Evolutionary conservation across 2,113 vertebrate species (phyloP), one percentile per base, ranked within the genome.

Genomic region (Oryzias curvinotus): DNA sequence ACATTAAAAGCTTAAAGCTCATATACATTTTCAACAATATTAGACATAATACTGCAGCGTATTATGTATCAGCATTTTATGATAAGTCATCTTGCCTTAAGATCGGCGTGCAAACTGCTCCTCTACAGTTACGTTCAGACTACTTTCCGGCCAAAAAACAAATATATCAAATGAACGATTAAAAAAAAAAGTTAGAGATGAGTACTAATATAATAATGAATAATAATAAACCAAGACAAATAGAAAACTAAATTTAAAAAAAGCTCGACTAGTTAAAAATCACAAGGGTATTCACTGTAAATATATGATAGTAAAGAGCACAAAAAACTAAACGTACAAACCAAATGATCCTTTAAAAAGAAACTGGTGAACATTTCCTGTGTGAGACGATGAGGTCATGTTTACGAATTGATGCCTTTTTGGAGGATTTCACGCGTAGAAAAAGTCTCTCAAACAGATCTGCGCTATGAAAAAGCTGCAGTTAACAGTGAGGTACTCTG

Each of bases 1-100:
- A 91, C 78, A 81, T 79, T 81, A 85, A 85, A 90, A 90, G 91
- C 88, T 84, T 85, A 72, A 88, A 90, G 88, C 87, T 84, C 87
- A 82, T 87, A 71, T 86, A 85, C 84, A 89, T 78, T 83, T 86
- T 89, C 88, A 90, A 86, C 80, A 76, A 58, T 75, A 78, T 86
- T 83, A 83, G 77, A 85, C 80, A 87, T 74, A 82, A 88, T 81
- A 87, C 75, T 73, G 82, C 66, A 59, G 46, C 57, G 79, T 85
- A 84, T 85, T 86, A 88, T 83, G 73, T 80, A 65, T 82, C 63
- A 69, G 77, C 62, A 60, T 75, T 71, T 81, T 58, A 65, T 69
- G 46, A 70, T 65, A 65, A 68, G 56, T 72, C 61, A 65, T 78
- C 69, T 57, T 80, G 59, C 64, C 41, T 73, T 52, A 62, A 79